Conservation (phyloP, 2,113 vertebrate species). For the Ptyas mucosa region DNA sequence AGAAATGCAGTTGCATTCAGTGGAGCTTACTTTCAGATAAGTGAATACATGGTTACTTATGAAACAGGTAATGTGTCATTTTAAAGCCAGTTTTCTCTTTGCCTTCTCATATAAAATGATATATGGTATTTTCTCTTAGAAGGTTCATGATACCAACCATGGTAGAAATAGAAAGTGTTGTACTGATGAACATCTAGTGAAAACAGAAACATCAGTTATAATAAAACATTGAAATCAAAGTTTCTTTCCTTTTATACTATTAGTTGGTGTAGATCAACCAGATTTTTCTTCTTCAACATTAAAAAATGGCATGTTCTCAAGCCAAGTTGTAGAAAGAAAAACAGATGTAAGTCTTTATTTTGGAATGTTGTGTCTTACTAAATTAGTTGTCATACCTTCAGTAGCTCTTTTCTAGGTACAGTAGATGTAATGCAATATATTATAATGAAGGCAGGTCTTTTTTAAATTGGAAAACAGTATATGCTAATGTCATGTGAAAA, state of each 20-base stretch:
- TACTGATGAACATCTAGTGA: neutral
- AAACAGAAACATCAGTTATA: neutral
- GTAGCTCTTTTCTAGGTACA: fast-evolving
- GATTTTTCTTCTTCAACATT: neutral
- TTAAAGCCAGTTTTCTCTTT: neutral
- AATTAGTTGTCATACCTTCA: neutral
- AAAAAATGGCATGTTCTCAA: neutral
- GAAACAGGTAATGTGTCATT: neutral
- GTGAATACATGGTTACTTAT: neutral
- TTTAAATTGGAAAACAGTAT: neutral
- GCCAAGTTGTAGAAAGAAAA: neutral
- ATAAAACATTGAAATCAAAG: neutral
- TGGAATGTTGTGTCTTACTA: neutral
- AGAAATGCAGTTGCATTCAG: neutral
- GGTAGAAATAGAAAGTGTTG: neutral
- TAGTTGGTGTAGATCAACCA: neutral
- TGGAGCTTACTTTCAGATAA: neutral
- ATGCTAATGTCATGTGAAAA: neutral
- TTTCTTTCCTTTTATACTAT: neutral
- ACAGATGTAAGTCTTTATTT: conserved; percentile 13
- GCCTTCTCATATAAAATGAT: neutral
- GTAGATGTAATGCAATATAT: neutral
- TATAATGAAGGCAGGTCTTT: neutral
- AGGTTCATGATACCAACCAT: neutral
- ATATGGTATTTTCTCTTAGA: neutral